Base-by-base conservation (phyloP, 1,140 invertebrate species). In the Platyscapa corneri region DNA sequence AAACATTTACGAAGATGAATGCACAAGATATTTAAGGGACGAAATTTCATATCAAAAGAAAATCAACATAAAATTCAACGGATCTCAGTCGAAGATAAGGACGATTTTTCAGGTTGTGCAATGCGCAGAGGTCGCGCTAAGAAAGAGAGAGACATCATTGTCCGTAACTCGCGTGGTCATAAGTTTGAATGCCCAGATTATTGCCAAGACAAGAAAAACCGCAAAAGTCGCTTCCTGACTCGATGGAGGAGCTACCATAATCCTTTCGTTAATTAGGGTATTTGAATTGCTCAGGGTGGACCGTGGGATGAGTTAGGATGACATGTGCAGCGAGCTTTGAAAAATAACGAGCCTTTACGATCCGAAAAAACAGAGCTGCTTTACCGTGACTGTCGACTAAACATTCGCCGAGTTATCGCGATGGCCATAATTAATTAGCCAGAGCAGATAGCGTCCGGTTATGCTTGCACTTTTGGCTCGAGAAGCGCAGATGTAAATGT, bases 361-460 rank as follows among this genome's bases (percentile, higher is more conserved):
- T 39, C 12, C 32, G 56, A 79, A 79, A 75, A 79, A 77, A 76
- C 37, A n/a, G 14, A 34, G 23, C 32, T 64, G 46, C 80, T 46
- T 60, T 37, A 70, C 37, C 53, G 30, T 84, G 76, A 75, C 76
- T 78, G 83, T 83, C 85, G 83, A 65, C 46, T 87, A 87, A 87
- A 85, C 86, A 85, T 74, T 83, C 46, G 78, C 72, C 39, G 32
- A 39, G 39, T 64, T 80, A 85, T 87, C 83, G 75, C 74, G 83
- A 78, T 82, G 14, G 27, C 30, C 49, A 72, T 85, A 85, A 87
- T 87, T 85, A 84, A 87, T 87, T 87, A 85, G 42, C 76, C 76
- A 74, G 70, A 77, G 39, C 32, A 80, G 83, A 85, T 85, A 85
- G 67, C 30, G 20, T 5, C 0, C 10, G 56, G 7, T 60, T 32